A percentile compares a stretch with the other conserved stretches of the same genome.
These are phyloP conservation scores for Synchiropus splendidus DNA, from an alignment of 2,113 vertebrate species.

Conservation along the genomic window DNA sequence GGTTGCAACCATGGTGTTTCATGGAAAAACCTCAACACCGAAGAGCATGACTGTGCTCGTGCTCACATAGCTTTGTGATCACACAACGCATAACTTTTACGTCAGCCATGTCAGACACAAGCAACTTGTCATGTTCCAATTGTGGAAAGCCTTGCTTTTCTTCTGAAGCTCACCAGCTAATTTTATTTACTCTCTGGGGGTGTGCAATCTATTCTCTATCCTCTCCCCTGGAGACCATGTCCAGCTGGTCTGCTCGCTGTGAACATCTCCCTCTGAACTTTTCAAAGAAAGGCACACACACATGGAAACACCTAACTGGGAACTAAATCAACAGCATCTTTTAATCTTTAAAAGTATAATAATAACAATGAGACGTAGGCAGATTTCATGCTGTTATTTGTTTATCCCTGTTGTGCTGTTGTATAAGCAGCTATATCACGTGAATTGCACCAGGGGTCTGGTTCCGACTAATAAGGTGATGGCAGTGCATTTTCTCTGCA, in stretches of 20 bases:
- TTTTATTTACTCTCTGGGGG: too few relatives aligned
- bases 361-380: too few relatives aligned
- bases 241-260: conserved; percentile 12
- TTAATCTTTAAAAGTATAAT: conserved; percentile 24
- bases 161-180: not conserved
- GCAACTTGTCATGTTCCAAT: too few relatives aligned
- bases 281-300: conserved; percentile 20
- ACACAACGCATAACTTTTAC: too few relatives aligned
- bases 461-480: conserved; percentile 32
- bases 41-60: too few relatives aligned
- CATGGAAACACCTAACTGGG: conserved; percentile 10
- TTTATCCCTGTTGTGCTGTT: conserved; percentile 33
- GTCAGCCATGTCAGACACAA: too few relatives aligned
- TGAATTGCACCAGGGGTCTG: too few relatives aligned
- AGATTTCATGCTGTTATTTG: conserved; percentile 38
- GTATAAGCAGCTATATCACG: conserved; percentile 2
- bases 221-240: conserved; percentile 8
- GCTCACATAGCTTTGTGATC: too few relatives aligned
- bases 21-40: too few relatives aligned
- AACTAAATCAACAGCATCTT: conserved; percentile 17
- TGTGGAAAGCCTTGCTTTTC: conserved; percentile 7
- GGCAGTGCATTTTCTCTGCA: conserved; percentile 33
- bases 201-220: not conserved
- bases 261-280: conserved; percentile 11
- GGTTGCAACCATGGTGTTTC: too few relatives aligned